Conservation (phyloP, 2,797 vertebrate species). For the Neosalanx taihuensis region DNA sequence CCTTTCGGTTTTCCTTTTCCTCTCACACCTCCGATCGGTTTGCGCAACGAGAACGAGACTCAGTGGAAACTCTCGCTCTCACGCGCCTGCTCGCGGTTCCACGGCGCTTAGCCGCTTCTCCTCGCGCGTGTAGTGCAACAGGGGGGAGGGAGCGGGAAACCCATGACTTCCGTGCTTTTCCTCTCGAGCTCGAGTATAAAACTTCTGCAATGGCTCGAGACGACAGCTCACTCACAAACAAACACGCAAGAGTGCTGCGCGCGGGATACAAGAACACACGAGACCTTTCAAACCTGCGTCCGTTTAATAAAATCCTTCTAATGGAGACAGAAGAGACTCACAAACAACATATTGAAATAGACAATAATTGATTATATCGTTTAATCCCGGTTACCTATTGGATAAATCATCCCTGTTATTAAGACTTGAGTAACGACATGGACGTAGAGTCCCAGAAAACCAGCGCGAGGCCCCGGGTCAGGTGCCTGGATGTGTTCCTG, state of each 20-base stretch:
- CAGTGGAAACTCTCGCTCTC: conserved; percentile 47
- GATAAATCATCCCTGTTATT: neutral
- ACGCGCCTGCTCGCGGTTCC: conserved; percentile 15
- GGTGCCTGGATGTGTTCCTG: conserved; percentile 58
- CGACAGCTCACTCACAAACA: too few relatives aligned
- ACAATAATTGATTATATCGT: neutral
- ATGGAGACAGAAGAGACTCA: neutral
- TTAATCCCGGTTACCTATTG: neutral
- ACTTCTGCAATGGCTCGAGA: too few relatives aligned
- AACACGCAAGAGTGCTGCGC: neutral
- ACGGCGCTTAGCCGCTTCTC: neutral
- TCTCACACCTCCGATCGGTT: conserved; percentile 25
- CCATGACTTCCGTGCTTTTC: conserved; percentile 71
- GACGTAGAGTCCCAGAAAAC: conserved; percentile 61
- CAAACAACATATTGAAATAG: neutral
- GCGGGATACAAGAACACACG: conserved; percentile 37
- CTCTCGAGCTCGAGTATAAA: conserved; percentile 6
- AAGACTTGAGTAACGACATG: too few relatives aligned
- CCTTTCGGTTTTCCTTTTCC: conserved; percentile 53
- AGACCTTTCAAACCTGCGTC: conserved; percentile 5
- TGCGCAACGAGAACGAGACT: conserved; percentile 45
- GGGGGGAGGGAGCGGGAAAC: conserved; percentile 57
- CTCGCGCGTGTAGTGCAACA: neutral
- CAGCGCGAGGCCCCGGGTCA: conserved; percentile 25
- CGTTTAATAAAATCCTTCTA: neutral